Conservation (phyloP, 2,888 invertebrate species). For the Scaeva pyrastri region DNA sequence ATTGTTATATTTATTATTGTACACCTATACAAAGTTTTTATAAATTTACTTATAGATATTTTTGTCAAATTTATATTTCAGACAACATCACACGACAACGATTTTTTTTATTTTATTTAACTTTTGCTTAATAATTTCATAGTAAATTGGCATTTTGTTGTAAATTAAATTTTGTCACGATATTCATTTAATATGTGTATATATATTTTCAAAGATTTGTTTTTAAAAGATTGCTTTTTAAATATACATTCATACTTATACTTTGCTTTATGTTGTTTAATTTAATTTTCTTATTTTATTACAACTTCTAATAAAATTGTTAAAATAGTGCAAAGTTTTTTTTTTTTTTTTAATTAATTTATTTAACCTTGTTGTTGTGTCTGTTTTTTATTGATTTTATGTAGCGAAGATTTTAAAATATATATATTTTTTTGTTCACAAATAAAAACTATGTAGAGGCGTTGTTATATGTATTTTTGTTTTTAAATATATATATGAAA, state of each 20-base stretch:
- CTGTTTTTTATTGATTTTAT: constrained; percentile 59
- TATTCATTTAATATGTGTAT: constrained; percentile 13
- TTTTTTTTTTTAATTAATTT: constrained; percentile 20
- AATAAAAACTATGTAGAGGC: constrained; percentile 70
- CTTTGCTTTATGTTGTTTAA: background rate
- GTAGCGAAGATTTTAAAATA: constrained; percentile 47
- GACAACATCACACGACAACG: constrained; percentile 69
- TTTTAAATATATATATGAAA: constrained; percentile 50
- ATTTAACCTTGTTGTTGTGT: constrained; percentile 30
- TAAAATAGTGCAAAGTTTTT: constrained; percentile 66
- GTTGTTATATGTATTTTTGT: constrained; percentile 39
- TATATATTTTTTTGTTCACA: constrained; percentile 36
- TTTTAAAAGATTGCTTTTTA: constrained; percentile 65
- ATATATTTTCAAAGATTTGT: constrained; percentile 25
- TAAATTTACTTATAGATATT: constrained; percentile 25
- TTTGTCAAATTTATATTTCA: constrained; percentile 47
- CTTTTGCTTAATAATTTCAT: constrained; percentile 39
- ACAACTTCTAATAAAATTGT: constrained; percentile 68
- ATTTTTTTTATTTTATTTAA: constrained; percentile 45
- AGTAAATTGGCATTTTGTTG: constrained; percentile 74
- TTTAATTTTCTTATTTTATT: background rate
- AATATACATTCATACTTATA: constrained; percentile 60
- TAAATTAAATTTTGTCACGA: constrained; percentile 68
- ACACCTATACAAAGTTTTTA: constrained; percentile 70
- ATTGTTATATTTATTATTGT: constrained; percentile 40